Base-by-base conservation (phyloP, 1,140 invertebrate species). In the Littorina saxatilis region DNA sequence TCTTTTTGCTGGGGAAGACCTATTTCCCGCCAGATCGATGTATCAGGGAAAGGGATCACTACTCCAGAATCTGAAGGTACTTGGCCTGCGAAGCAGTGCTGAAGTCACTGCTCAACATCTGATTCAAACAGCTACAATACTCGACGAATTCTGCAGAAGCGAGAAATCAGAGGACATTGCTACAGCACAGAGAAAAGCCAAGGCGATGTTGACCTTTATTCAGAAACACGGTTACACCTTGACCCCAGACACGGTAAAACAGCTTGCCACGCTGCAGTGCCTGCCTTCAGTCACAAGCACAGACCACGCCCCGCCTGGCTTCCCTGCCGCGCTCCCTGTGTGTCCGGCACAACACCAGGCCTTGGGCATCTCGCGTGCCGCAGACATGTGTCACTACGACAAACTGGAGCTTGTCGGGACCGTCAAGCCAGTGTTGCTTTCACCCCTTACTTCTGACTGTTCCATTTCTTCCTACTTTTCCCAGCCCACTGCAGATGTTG, bases 181-280 rank as follows among this genome's bases (percentile, higher is more conserved):
- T 13, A n/a, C 32, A 17, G 43, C 70, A 1, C n/a, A 73, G 70
- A 47, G 70, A 29, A 73, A 73, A 50, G 39, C 70, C 70, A 73
- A 73, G 20, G 70, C 70, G 7, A 3, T 73, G 70, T 73, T 39
- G 70, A 29, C 29, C 1, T 50, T 50, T 15, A 39, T 73, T 4
- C 9, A 23, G 11, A 15, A 17, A 0, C 66, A 68, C 15, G 35
- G 66, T 68, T 5, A 17, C 9, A 68, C 0, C 13, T 68, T 20
- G 37, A 13, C 66, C 5, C 66, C 37, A 39, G 66, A 68, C 9
- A 17, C 23, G 1, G 39, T 40, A 32, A 5, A 20, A 5, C 13
- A 2, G 7, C 39, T 68, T 7, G 32, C 66, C 32, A 39, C 15
- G 23, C 13, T 68, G 9, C 70, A n/a, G 20, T 73, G 70, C 27